Evolutionary conservation across 1,140 invertebrate genomes (phyloP).

Genomic region (Drosophila navojoa): DNA sequence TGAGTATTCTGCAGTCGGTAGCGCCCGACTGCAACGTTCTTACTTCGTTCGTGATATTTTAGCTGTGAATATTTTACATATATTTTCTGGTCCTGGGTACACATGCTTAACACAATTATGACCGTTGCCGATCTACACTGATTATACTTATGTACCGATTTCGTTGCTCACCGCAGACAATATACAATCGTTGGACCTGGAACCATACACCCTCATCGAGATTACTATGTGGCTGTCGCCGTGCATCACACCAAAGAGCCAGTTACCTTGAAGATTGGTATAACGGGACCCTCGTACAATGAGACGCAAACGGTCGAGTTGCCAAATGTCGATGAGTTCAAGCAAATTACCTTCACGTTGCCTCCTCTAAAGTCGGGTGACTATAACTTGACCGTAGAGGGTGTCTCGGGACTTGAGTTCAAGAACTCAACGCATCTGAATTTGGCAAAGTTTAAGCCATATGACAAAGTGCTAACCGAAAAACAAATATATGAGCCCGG

Average conservation of each 20-base stretch:
- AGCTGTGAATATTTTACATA: too few relatives aligned
- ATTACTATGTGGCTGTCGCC: slow-evolving; percentile 92
- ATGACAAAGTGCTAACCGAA: slow-evolving; percentile 96
- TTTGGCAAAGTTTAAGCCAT: slow-evolving; percentile 89
- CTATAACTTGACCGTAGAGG: slow-evolving; percentile 90
- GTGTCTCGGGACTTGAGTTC: slow-evolving; percentile 91
- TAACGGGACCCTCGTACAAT: slow-evolving; percentile 89
- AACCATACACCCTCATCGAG: slow-evolving; percentile 91
- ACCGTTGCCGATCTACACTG: not conserved
- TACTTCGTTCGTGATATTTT: too few relatives aligned
- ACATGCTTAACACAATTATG: too few relatives aligned
- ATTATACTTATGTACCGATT: slow-evolving; percentile 17
- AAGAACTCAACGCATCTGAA: slow-evolving; percentile 96
- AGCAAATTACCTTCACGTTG: slow-evolving; percentile 89
- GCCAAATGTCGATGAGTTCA: slow-evolving; percentile 87
- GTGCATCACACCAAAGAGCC: slow-evolving; percentile 86
- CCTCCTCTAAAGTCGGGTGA: slow-evolving; percentile 90
- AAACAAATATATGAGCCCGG: slow-evolving; percentile 97
- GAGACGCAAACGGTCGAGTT: slow-evolving; percentile 87
- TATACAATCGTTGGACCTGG: slow-evolving; percentile 93
- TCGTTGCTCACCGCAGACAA: slow-evolving; percentile 48
- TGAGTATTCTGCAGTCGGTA: too few relatives aligned
- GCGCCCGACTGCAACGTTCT: too few relatives aligned
- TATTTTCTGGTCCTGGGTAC: too few relatives aligned
- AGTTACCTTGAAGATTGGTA: slow-evolving; percentile 88